Conservation (phyloP, 2,797 vertebrate species). For the Leptatherina wallacei region DNA sequence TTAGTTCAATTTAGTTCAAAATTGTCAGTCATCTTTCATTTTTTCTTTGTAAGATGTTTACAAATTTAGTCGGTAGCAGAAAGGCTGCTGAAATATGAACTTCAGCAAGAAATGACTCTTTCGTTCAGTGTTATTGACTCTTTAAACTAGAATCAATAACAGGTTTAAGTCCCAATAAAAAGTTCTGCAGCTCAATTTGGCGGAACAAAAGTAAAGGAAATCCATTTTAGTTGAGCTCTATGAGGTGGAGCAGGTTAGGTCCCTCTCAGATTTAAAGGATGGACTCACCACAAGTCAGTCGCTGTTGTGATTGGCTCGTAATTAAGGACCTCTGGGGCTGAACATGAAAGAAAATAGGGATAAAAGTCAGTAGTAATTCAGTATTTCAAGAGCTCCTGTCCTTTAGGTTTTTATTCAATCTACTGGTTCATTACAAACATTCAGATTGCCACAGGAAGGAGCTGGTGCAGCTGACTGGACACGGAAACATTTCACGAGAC, state of each 20-base stretch:
- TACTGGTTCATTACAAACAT: background rate
- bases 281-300: conserved; percentile 94
- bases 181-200: no score
- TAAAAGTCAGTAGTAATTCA: background rate
- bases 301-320: conserved; percentile 97
- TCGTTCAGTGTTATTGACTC: background rate
- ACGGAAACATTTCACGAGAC: no score
- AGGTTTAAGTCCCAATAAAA: no score
- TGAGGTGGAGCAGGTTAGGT: background rate
- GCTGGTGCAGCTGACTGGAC: background rate
- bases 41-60: background rate
- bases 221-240: no score
- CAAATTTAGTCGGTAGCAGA: background rate
- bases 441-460: background rate
- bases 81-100: no score
- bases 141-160: background rate
- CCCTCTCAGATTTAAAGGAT: background rate
- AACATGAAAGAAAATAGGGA: conserved; percentile 17
- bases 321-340: conserved; percentile 96
- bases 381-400: background rate
- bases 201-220: background rate
- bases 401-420: background rate
- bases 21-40: background rate
- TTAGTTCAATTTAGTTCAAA: background rate
- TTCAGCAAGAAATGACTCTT: background rate